These are phyloP conservation scores for Melanchra persicariae DNA, from an alignment of 2,888 invertebrate genomes.

Conservation along the genomic window DNA sequence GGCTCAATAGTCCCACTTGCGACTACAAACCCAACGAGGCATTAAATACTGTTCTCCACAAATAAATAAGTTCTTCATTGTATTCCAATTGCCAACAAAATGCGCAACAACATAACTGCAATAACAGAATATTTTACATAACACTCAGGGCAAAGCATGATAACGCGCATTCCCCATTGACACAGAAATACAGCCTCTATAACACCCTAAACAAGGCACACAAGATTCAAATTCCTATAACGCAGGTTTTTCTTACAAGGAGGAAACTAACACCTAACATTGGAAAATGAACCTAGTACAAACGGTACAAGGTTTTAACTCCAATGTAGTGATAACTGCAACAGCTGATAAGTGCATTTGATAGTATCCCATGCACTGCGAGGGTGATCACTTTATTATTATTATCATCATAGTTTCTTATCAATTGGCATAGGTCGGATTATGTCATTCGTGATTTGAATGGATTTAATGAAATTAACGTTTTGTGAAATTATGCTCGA, in stretches of 20 bases:
- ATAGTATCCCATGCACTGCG: slow-evolving; percentile 23
- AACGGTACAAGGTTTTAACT: not conserved
- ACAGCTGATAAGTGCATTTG: slow-evolving; percentile 36
- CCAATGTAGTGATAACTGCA: slow-evolving; percentile 14
- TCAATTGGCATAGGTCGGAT: slow-evolving; percentile 46
- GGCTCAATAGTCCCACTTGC: not conserved
- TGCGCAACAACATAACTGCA: slow-evolving; percentile 26
- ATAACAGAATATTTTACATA: slow-evolving; percentile 42
- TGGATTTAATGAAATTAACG: not conserved
- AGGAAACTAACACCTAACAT: not conserved
- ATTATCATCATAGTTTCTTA: slow-evolving; percentile 1
- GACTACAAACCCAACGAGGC: not conserved
- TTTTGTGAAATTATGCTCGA: too few species aligned
- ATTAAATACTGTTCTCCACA: not conserved
- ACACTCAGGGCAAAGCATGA: slow-evolving; percentile 51
- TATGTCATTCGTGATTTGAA: slow-evolving; percentile 2
- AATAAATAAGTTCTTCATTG: not conserved
- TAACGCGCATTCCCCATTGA: slow-evolving; percentile 12
- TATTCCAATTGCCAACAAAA: slow-evolving; percentile 5
- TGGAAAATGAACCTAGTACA: not conserved
- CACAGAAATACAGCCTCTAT: slow-evolving; percentile 18
- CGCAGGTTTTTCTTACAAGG: not conserved
- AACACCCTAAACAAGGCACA: not conserved
- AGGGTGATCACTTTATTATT: slow-evolving; percentile 27
- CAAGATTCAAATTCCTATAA: slow-evolving; percentile 18